Evolutionary conservation across 1,140 invertebrate genomes (phyloP), one percentile per base, ranked within the genome.

Genomic region (Dryas iulia): DNA sequence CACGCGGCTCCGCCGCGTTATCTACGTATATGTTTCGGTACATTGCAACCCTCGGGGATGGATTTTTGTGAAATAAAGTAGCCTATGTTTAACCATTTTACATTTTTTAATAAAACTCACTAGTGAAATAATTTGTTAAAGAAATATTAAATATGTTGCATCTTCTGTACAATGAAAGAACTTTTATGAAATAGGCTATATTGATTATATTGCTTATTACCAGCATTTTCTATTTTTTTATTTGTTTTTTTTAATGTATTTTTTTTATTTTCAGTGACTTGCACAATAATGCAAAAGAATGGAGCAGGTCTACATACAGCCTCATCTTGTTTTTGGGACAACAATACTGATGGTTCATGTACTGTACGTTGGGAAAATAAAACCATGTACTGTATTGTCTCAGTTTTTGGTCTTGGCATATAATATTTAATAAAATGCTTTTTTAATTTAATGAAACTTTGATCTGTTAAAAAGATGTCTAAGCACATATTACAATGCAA

Each of bases 301-400:
- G 98, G 98, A 35, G 98, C 98, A 57, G 98, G 98, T 52, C 92
- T 99, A 59, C 98, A 99, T 89, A 99, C 98, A 56, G 98, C 98
- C 0, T 98, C 98, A 82, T 98, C 98, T 0, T 99, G 98, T 90
- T 99, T 96, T 90, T 99, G 98, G 98, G 98, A 99, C 90, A 98
- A 98, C 84, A 95, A 96, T 59, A 99, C 98, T 25, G 98, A 99
- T 93, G 98, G 98, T 72, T 98, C 97, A 79, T 99, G 98, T 92
- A 99, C 98, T 10, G 97, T 99, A 2, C 96, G 98, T 87, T 99
- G 98, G 98, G 98, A 99, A 84, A 99, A 99, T 89, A 99, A 99
- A 93, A 98, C 97, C 8, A 98, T 99, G 97, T 99, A 99, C 87
- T 99, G 98, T 90, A 99, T 99, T 84, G 98, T 94, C 2, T 98